Percentiles rank a stretch among this genome's conserved stretches.
Evolutionary conservation across 53 echinoderm and acorn worm species (phyloP).

Genomic region (Mesocentrotus franciscanus): DNA sequence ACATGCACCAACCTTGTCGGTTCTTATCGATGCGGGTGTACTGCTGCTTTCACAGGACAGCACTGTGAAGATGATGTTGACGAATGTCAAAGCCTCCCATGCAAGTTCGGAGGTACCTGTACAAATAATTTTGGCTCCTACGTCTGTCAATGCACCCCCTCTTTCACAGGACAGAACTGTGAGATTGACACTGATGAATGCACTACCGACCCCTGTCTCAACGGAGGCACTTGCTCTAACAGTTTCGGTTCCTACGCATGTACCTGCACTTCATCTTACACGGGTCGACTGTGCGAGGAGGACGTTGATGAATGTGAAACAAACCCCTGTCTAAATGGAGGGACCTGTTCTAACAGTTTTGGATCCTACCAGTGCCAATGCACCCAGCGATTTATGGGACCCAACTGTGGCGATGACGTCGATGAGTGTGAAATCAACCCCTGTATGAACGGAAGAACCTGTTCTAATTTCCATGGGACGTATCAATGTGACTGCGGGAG

Average conservation of each 20-base stretch:
- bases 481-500: not conserved
- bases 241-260: not conserved
- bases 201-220: not conserved
- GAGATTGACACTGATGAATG: conserved; percentile 37
- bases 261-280: not conserved
- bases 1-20: conserved; percentile 61
- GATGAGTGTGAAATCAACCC: conserved; percentile 27
- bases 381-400: not conserved
- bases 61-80: conserved; percentile 42
- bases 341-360: conserved; percentile 5
- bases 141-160: not conserved
- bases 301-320: conserved; percentile 30
- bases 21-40: conserved; percentile 69
- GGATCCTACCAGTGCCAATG: conserved; percentile 29
- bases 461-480: conserved; percentile 21
- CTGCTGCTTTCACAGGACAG: conserved; percentile 49
- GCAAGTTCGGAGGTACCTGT: conserved; percentile 18
- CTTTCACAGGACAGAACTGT: conserved; percentile 10
- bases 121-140: conserved; percentile 23
- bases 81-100: conserved; percentile 12
- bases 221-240: conserved; percentile 17
- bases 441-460: conserved; percentile 10
- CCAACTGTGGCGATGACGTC: conserved; percentile 14
- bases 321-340: conserved; percentile 43
- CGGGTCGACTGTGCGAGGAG: not conserved